Base-by-base conservation (phyloP, 2,797 vertebrate genomes). In the Sciurus carolinensis region DNA sequence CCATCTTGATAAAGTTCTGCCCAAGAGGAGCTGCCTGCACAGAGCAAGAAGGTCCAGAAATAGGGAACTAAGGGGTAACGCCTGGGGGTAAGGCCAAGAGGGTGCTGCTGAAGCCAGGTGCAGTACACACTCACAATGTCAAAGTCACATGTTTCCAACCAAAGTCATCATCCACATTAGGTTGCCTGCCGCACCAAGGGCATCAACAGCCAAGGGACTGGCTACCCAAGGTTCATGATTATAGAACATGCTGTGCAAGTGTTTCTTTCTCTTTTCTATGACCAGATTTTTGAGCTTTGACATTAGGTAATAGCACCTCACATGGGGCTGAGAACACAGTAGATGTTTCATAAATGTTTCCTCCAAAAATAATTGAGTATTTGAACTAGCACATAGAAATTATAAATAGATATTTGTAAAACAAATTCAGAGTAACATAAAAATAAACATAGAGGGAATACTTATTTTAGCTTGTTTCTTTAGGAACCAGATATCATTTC, bases 381-480 rank as follows among this genome's bases (percentile, higher is more conserved):
- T 81, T 95, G 22, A 93, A 91, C 17, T 86, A 52, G 42, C 54
- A 36, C 59, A 88, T 5, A 97, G 44, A 76, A 95, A 90, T 44
- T 93, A 30, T 95, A 93, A 96, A 75, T 82, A 90, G 73, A 47
- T 44, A 73, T 52, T 89, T 92, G 2, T 3, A 12, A 62, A 94
- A 87, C 44, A 91, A 93, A 77, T 64, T 90, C 54, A 88, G 69
- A 92, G 30, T 73, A 80, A 75, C 44, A 86, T 57, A 96, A 96
- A 97, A 95, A 92, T 90, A 94, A 97, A 91, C 17, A 88, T 42
- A 95, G 12, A 4, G 15, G 82, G 47, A 95, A 90, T 86, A 90
- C 20, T 93, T 96, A 92, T 96, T 95, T 91, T 92, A 91, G 79
- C 11, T 92, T 95, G 76, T 91, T 94, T 96, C 93, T 94, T 96